These are phyloP conservation scores for Rallus limicola DNA, from an alignment of 2,113 vertebrate species.

Conservation along the genomic window DNA sequence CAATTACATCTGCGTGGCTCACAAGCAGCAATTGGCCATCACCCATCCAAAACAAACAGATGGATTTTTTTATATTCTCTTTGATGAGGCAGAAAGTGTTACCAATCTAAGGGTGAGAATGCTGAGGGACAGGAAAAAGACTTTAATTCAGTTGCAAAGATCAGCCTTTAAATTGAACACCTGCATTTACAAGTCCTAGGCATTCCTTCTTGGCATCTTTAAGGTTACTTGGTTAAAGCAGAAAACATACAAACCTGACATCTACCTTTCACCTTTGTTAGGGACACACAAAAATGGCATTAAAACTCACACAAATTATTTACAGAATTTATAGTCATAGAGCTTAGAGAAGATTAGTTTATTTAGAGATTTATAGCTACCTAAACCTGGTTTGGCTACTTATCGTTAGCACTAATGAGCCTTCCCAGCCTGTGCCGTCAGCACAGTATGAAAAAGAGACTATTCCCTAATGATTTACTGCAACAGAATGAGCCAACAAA, in stretches of 20 bases:
- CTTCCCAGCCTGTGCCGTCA: neutral
- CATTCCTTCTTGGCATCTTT: neutral
- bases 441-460: neutral
- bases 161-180: neutral
- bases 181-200: neutral
- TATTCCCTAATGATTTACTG: neutral
- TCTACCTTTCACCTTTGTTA: neutral
- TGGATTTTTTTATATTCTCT: neutral
- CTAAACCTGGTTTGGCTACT: neutral
- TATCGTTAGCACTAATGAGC: neutral
- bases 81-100: neutral
- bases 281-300: neutral
- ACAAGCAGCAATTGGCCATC: neutral
- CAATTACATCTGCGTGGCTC: neutral
- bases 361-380: neutral
- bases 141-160: neutral
- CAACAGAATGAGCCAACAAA: neutral
- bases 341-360: neutral
- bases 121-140: neutral
- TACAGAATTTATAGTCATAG: neutral
- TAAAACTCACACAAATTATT: neutral
- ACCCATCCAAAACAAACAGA: neutral
- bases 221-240: neutral
- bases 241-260: neutral
- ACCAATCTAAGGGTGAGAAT: neutral